These are phyloP conservation scores for Atta cephalotes DNA, from an alignment of 1,140 invertebrate species.

Conservation along the genomic window DNA sequence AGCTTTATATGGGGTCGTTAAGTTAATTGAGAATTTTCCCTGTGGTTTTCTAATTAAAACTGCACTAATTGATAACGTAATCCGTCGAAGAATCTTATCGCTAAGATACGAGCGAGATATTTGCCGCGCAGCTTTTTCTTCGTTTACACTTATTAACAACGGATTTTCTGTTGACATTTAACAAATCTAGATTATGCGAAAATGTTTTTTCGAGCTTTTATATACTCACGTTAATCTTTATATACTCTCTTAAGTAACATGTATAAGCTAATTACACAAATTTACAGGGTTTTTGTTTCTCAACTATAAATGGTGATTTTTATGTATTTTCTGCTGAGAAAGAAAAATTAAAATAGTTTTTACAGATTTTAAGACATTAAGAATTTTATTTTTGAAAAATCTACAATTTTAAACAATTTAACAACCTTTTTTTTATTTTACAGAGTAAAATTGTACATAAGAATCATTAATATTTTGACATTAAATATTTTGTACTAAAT, in stretches of 20 bases:
- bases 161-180: not conserved
- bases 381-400: too few relatives aligned
- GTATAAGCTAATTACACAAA: not conserved
- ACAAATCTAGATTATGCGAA: not conserved
- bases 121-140: not conserved
- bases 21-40: slow-evolving; percentile 10
- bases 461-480: too few relatives aligned
- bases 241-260: not conserved
- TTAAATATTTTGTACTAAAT: too few relatives aligned
- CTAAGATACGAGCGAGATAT: slow-evolving; percentile 3
- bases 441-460: too few relatives aligned
- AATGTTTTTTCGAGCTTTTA: not conserved
- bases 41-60: slow-evolving; percentile 26
- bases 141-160: not conserved
- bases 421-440: too few relatives aligned
- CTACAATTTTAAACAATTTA: too few relatives aligned
- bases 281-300: too few relatives aligned
- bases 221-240: not conserved
- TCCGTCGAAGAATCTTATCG: not conserved
- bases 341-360: too few relatives aligned
- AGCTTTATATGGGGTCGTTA: not conserved
- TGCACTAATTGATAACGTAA: slow-evolving; percentile 24
- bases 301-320: too few relatives aligned
- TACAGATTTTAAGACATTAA: too few relatives aligned
- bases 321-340: too few relatives aligned